phyloP scores from a whole-genome alignment of 2,797 vertebrate genomes.

The Molothrus ater region DNA sequence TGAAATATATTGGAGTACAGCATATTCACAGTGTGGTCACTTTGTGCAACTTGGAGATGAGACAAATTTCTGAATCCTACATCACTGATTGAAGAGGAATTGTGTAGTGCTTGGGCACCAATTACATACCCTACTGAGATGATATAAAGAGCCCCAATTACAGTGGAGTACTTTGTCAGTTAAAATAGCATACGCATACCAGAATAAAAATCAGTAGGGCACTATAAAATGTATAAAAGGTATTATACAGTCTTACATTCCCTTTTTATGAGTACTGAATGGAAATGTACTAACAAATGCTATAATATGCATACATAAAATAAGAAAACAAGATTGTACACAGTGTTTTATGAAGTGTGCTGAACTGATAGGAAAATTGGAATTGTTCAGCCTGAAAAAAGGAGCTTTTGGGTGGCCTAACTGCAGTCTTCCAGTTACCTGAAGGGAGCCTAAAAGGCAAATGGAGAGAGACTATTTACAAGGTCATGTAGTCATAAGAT shows the following conservation, averaged over 20 bases:
- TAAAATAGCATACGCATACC: constrained; percentile 35
- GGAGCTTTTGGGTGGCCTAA: neutral
- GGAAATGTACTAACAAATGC: neutral
- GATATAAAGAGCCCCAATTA: constrained; percentile 57
- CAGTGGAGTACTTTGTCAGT: constrained; percentile 26
- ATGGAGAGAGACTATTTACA: neutral
- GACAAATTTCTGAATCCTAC: constrained; percentile 35
- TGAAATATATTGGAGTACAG: neutral
- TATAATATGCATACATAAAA: neutral
- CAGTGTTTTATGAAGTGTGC: neutral
- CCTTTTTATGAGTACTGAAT: neutral
- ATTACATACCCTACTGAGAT: constrained; percentile 36
- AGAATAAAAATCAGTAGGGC: constrained; percentile 45
- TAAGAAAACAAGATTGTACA: neutral
- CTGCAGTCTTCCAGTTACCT: neutral
- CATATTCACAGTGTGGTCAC: constrained; percentile 9
- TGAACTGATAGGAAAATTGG: neutral
- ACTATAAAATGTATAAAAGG: constrained; percentile 18
- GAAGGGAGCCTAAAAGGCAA: neutral
- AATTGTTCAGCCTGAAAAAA: neutral
- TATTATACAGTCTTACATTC: neutral
- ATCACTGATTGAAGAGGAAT: constrained; percentile 61
- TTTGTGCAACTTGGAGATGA: constrained; percentile 23
- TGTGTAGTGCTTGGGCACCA: constrained; percentile 44
- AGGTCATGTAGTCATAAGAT: neutral